Conservation (phyloP, 1,140 invertebrate genomes). For the Augochlora pura region DNA sequence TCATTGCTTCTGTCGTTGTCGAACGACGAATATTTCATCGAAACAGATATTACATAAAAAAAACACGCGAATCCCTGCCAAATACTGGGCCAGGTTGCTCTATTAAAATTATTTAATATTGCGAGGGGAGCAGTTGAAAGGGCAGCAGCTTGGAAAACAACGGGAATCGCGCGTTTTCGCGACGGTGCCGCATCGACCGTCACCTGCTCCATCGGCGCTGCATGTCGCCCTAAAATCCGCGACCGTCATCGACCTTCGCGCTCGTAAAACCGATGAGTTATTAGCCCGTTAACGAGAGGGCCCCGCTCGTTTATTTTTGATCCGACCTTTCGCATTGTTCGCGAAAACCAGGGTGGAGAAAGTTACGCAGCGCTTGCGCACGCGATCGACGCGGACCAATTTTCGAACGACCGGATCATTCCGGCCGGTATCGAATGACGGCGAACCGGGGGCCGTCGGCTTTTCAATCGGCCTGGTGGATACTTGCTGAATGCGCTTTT, state of each 20-base stretch:
- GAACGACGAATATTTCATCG: too few relatives aligned
- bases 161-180: not conserved
- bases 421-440: not conserved
- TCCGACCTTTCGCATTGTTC: conserved; percentile 41
- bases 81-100: too few relatives aligned
- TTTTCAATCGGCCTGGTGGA: conserved; percentile 11
- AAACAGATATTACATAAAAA: too few relatives aligned
- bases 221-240: conserved; percentile 65
- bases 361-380: not conserved
- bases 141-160: conserved; percentile 9
- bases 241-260: conserved; percentile 38
- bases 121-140: not conserved
- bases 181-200: conserved; percentile 1
- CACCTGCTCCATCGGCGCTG: conserved; percentile 63
- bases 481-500: conserved; percentile 2
- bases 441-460: not conserved
- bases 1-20: too few relatives aligned
- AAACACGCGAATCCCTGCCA: too few relatives aligned
- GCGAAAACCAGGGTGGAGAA: not conserved
- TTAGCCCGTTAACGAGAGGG: conserved; percentile 64
- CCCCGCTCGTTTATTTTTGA: conserved; percentile 58
- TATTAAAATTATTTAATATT: not conserved
- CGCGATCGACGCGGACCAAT: not conserved
- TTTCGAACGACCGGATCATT: not conserved
- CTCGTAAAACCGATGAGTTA: conserved; percentile 66